Percentiles rank a stretch among this genome's conserved stretches.
These are phyloP conservation scores for Strigamia maritima DNA, from an alignment of 2,888 invertebrate genomes.

Conservation along the genomic window DNA sequence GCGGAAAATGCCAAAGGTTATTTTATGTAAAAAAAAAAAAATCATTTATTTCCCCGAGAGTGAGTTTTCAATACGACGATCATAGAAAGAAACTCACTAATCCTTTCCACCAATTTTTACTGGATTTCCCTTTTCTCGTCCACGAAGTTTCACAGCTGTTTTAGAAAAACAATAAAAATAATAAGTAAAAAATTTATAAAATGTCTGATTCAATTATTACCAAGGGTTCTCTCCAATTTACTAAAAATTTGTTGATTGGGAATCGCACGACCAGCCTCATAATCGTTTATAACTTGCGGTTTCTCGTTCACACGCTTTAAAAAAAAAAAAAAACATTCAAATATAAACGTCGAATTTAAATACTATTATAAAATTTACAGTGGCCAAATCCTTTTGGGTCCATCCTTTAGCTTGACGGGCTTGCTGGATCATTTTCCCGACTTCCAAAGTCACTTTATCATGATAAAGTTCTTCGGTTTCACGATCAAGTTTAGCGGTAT, in stretches of 20 bases:
- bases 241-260: slow-evolving; percentile 94
- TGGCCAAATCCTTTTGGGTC: slow-evolving; percentile 97
- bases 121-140: slow-evolving; percentile 88
- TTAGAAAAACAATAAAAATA: not conserved
- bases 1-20: not conserved
- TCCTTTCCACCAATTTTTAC: slow-evolving; percentile 70
- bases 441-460: slow-evolving; percentile 78
- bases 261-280: slow-evolving; percentile 95
- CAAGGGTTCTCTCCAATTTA: slow-evolving; percentile 93
- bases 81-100: slow-evolving; percentile 52
- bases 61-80: not conserved
- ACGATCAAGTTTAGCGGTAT: slow-evolving; percentile 94
- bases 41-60: slow-evolving; percentile 9
- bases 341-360: not conserved
- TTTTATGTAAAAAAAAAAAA: not conserved
- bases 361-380: slow-evolving; percentile 56
- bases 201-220: slow-evolving; percentile 51
- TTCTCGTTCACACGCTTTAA: slow-evolving; percentile 91
- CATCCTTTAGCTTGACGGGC: slow-evolving; percentile 87
- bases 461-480: slow-evolving; percentile 98
- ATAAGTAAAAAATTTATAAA: too few relatives aligned
- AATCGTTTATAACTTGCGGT: slow-evolving; percentile 91
- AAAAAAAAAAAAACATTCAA: slow-evolving; percentile 20
- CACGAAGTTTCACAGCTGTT: slow-evolving; percentile 79
- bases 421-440: slow-evolving; percentile 93